phyloP scores from a whole-genome alignment of 2,113 vertebrate genomes.

The Ceyx melanurus region DNA sequence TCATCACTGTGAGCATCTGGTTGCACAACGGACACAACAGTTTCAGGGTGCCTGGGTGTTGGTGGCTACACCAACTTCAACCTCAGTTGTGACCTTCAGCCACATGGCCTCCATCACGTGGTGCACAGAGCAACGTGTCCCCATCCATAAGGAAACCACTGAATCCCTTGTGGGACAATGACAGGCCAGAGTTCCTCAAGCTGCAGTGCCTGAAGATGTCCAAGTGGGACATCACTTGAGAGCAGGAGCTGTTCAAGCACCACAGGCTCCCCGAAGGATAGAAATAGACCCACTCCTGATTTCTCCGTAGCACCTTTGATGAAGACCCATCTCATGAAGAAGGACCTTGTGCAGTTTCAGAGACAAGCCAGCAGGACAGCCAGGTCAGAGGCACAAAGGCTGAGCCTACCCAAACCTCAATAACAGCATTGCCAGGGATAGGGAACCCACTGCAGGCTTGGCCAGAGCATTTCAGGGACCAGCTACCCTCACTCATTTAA shows the following conservation, averaged over 20 bases:
- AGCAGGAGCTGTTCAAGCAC: neutral
- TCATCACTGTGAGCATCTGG: neutral
- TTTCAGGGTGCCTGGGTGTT: neutral
- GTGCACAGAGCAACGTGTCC: neutral
- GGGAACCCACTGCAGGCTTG: neutral
- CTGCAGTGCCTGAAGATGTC: neutral
- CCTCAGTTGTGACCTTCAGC: rapidly evolving
- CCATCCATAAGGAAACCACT: neutral
- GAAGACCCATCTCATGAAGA: neutral
- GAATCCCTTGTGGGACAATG: neutral
- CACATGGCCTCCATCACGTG: neutral
- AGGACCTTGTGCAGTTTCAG: rapidly evolving
- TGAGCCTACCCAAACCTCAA: neutral
- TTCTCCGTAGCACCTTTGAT: neutral
- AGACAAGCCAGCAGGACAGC: neutral
- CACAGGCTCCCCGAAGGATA: rapidly evolving
- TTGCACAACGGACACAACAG: neutral
- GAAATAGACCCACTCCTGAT: rapidly evolving
- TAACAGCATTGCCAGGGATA: neutral
- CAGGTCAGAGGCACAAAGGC: neutral
- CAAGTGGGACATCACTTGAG: neutral
- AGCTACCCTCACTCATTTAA: neutral
- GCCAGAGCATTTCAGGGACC: neutral
- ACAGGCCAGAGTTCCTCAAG: neutral
- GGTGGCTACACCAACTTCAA: neutral